phyloP scores from a whole-genome alignment of 2,888 invertebrate species.

The Leptopilina myrica region DNA sequence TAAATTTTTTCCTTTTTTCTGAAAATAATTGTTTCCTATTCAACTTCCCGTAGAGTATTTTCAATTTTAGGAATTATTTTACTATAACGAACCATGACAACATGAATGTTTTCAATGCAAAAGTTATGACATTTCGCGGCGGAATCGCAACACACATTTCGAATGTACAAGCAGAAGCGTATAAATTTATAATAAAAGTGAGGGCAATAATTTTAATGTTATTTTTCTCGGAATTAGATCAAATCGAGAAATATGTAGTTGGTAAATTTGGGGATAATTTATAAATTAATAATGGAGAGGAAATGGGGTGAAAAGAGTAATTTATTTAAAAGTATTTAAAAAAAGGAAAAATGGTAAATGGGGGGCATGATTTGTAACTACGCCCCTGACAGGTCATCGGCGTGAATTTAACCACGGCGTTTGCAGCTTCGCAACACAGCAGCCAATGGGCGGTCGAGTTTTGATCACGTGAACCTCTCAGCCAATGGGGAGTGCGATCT shows the following conservation, averaged over 20 bases:
- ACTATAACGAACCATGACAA: neutral
- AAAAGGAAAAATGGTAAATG: neutral
- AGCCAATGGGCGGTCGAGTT: conserved; percentile 74
- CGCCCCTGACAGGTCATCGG: conserved; percentile 53
- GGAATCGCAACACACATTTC: conserved; percentile 27
- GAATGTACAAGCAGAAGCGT: conserved; percentile 8
- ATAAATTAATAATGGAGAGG: neutral
- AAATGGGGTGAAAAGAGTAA: neutral
- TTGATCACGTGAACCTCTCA: conserved; percentile 77
- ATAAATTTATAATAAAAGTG: neutral
- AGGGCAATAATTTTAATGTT: neutral
- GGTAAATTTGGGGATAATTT: neutral
- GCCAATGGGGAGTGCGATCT: conserved; percentile 76
- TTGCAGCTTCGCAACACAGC: conserved; percentile 72
- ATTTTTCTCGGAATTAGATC: neutral
- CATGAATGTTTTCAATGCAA: conserved; percentile 20
- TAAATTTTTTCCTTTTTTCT: neutral
- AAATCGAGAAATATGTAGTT: neutral
- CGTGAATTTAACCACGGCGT: conserved; percentile 76
- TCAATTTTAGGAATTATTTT: neutral
- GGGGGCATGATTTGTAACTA: neutral
- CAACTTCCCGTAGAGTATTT: neutral
- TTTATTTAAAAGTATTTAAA: neutral
- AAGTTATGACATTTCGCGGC: conserved; percentile 41
- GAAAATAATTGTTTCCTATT: neutral